These are phyloP conservation scores for Tenthredo scrophulariae DNA, from an alignment of 2,888 invertebrate species.

Conservation along the genomic window DNA sequence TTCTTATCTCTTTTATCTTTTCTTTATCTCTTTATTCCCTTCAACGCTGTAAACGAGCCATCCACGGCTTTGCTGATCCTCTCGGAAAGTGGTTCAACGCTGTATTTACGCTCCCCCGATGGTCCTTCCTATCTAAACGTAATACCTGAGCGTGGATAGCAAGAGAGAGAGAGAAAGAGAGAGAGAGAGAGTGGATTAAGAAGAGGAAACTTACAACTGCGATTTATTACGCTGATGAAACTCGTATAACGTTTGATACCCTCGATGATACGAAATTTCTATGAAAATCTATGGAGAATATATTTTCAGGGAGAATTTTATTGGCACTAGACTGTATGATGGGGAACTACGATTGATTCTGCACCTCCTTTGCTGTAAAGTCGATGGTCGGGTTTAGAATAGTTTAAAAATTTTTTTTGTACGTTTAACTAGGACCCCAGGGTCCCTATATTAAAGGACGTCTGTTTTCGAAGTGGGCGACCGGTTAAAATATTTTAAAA, in stretches of 20 bases:
- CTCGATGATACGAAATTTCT: neutral
- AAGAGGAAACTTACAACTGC: neutral
- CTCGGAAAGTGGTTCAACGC: conserved; percentile 39
- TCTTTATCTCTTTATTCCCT: conserved; percentile 45
- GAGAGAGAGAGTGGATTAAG: neutral
- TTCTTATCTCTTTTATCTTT: conserved; percentile 39
- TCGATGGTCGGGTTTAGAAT: neutral
- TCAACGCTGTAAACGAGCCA: conserved; percentile 32
- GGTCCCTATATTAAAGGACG: neutral
- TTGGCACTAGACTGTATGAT: neutral
- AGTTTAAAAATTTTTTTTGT: neutral
- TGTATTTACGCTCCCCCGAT: conserved; percentile 36
- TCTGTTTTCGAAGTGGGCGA: neutral
- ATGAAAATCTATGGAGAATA: neutral
- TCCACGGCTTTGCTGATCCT: conserved; percentile 43
- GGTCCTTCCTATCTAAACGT: conserved; percentile 25
- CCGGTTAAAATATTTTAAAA: conserved; percentile 19
- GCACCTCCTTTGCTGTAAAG: neutral
- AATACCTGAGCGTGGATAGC: conserved; percentile 11
- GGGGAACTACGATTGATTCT: neutral
- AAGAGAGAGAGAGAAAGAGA: neutral
- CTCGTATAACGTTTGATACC: neutral
- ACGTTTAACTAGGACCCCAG: neutral
- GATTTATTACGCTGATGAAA: conserved; percentile 14
- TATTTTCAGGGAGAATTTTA: neutral